A percentile compares a stretch with the other conserved stretches of the same genome.
phyloP scores from a whole-genome alignment of 2,888 invertebrate species.

The Allygus modestus region DNA sequence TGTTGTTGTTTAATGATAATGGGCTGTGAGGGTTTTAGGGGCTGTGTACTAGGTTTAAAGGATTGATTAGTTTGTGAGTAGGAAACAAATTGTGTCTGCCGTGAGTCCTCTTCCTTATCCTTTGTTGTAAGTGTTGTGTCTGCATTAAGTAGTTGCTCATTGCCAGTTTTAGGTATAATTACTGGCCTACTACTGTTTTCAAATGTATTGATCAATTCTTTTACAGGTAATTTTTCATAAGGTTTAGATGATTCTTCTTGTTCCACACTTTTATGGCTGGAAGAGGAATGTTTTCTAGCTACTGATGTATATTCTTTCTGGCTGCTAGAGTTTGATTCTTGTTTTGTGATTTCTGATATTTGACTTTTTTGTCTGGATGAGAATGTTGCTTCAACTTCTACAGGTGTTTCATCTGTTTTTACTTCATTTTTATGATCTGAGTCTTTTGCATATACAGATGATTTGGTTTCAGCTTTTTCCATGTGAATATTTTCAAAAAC shows the following conservation, averaged over 20 bases:
- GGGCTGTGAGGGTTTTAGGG: slow-evolving; percentile 29
- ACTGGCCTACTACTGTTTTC: slow-evolving; percentile 80
- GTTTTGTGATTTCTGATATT: neutral
- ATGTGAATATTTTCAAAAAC: neutral
- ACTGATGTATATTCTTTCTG: slow-evolving; percentile 4
- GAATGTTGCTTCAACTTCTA: slow-evolving; percentile 7
- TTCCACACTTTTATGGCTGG: slow-evolving; percentile 69
- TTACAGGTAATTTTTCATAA: slow-evolving; percentile 74
- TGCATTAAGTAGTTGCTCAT: slow-evolving; percentile 49
- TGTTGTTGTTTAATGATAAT: slow-evolving; percentile 47
- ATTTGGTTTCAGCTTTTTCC: neutral
- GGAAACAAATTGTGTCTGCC: slow-evolving; percentile 58
- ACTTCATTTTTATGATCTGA: neutral
- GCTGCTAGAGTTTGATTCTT: slow-evolving; percentile 20
- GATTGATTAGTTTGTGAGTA: slow-evolving; percentile 57
- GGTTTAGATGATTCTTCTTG: slow-evolving; percentile 59
- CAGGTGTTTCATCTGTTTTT: neutral
- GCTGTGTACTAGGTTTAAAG: slow-evolving; percentile 58
- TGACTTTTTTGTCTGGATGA: slow-evolving; percentile 4
- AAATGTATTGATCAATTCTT: slow-evolving; percentile 79
- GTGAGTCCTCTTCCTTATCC: neutral
- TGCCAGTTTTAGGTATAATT: slow-evolving; percentile 75
- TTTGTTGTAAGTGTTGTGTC: neutral
- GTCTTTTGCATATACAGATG: neutral
- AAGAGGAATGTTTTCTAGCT: slow-evolving; percentile 74